phyloP scores from a whole-genome alignment of 2,797 vertebrate species.

The Falco columbarius region DNA sequence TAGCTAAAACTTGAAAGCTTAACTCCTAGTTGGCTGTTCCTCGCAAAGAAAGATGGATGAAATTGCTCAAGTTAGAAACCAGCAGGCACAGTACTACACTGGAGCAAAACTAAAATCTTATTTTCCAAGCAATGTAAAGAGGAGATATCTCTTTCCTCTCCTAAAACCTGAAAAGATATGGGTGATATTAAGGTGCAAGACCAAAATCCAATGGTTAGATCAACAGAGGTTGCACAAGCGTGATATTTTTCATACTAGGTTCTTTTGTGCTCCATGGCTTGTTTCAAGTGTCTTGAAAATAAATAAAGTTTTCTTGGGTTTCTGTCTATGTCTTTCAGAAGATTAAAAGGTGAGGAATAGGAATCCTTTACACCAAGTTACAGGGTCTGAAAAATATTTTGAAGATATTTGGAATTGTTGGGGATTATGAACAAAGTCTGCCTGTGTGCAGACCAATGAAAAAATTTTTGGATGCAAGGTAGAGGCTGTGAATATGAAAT shows the following conservation, averaged over 20 bases:
- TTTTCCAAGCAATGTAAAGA: background rate
- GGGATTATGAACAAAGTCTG: background rate
- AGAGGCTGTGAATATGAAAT: background rate
- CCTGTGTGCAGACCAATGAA: background rate
- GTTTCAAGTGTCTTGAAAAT: background rate
- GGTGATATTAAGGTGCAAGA: background rate
- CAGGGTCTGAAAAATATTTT: background rate
- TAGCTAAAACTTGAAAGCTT: background rate
- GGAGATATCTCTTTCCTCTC: background rate
- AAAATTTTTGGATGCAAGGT: background rate
- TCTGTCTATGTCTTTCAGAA: background rate
- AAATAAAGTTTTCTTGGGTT: background rate
- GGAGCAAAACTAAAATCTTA: background rate
- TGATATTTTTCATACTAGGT: fast-evolving
- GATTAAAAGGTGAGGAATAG: background rate
- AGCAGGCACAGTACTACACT: no score
- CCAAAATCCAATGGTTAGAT: background rate
- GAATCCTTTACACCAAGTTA: background rate
- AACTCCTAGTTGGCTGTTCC: background rate
- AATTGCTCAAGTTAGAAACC: background rate
- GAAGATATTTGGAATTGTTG: background rate
- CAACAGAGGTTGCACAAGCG: background rate
- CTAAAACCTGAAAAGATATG: background rate
- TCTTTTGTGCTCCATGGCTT: background rate
- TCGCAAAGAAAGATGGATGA: background rate